Base-by-base conservation (phyloP, 2,888 invertebrate genomes). In the Nebria salina region DNA sequence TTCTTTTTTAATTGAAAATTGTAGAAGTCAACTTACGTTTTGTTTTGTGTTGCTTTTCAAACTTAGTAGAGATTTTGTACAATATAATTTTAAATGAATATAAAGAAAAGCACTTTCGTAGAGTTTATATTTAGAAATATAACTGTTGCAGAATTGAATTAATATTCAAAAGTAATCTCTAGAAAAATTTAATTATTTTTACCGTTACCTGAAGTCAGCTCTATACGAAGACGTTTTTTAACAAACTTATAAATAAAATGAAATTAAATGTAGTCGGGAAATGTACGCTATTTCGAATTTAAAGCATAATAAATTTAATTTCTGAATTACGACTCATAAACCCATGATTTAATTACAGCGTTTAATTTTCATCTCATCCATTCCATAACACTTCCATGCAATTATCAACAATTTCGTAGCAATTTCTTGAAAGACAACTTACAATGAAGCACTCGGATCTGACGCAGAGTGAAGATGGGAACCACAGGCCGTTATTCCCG, bases 361-460 rank as follows among this genome's bases (percentile, higher is more conserved):
- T 54, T 54, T 8, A 54, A 54, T 7, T 3, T 54, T 8, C 8
- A 7, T 54, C 54, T 54, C 8, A 54, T 54, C 54, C 26, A 65
- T 26, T 54, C 54, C 26, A 65, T 26, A 25, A 75, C 34, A 75
- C 25, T 75, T 75, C 65, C 0, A 9, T 41, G 75, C 65, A 75
- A 75, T 75, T 75, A 75, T 65, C 65, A 73, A 75, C 75, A 75
- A 75, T 70, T 70, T 75, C 65, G 65, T 65, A 65, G n/a, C 34
- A 75, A 65, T 26, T 75, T 75, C 75, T 75, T 65, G 65, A 34
- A 34, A 64, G 75, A 75, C 75, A 75, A 34, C 54, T 1, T 75
- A 75, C 75, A 75, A 65, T 65, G 65, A 65, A 75, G 70, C 75
- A 75, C 64, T 13, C 13, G 25, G 26, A 75, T 54, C 54, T 54